These are phyloP conservation scores for Galleria mellonella DNA, from an alignment of 1,140 invertebrate genomes.

Conservation along the genomic window DNA sequence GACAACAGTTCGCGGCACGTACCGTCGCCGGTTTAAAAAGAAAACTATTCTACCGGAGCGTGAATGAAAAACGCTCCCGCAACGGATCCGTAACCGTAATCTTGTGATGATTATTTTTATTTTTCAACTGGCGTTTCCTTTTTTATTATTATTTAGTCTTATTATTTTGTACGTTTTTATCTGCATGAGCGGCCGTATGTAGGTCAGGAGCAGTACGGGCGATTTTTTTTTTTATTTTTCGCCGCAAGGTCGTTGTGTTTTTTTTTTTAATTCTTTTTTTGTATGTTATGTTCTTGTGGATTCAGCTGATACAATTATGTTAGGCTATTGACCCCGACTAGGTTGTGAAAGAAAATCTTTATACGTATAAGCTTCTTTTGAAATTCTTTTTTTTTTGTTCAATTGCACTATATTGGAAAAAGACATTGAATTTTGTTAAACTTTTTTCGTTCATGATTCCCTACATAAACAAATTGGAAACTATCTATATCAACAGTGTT, in stretches of 20 bases:
- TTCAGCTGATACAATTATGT: neutral
- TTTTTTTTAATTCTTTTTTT: constrained; percentile 23
- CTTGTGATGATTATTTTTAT: constrained; percentile 67
- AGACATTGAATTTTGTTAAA: too few relatives aligned
- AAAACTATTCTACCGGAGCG: constrained; percentile 63
- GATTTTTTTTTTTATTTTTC: constrained; percentile 59
- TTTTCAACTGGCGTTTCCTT: constrained; percentile 34
- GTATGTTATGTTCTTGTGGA: constrained; percentile 6
- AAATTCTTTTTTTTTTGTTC: too few relatives aligned
- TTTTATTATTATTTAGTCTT: constrained; percentile 65
- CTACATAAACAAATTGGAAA: too few relatives aligned
- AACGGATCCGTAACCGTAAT: constrained; percentile 57
- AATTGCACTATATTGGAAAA: too few relatives aligned
- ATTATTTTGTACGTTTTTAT: constrained; percentile 55
- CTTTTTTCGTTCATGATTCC: too few relatives aligned
- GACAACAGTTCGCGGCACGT: constrained; percentile 53
- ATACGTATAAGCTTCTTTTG: neutral
- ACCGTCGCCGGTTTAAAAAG: constrained; percentile 60
- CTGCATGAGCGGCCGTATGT: constrained; percentile 54
- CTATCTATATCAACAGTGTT: too few relatives aligned
- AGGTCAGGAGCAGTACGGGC: constrained; percentile 49
- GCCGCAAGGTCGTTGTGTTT: constrained; percentile 47
- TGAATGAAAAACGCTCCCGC: constrained; percentile 65
- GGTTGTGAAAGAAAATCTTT: neutral
- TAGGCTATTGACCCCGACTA: neutral